Base-by-base conservation (phyloP, 2,113 vertebrate genomes). In the Gopherus flavomarginatus region DNA sequence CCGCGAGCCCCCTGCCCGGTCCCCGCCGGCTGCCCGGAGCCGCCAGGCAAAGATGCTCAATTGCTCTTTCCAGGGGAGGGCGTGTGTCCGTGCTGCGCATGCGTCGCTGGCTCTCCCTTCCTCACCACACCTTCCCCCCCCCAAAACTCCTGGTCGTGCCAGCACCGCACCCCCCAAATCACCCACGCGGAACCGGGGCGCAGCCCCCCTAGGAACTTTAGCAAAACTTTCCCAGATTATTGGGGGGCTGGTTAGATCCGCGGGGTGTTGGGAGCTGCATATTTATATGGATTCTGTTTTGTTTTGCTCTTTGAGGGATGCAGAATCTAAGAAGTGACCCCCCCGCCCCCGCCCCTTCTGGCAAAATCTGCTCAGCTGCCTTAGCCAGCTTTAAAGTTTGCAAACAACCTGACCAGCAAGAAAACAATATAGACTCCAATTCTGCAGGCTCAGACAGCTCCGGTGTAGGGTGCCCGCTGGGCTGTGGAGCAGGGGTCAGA, bases 11-110 rank as follows among this genome's bases (percentile, higher is more conserved):
- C 77, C 44, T 8, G 22, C 42, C 42, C 42, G 77, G 12, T 50
- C 49, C 49, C 49, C 8, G 78, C 44, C 35, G 12, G 47, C 44
- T 65, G 57, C 47, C 83, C 59, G 62, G 6, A 19, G 8, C 65
- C 65, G 65, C 17, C 8, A 11, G 65, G 35, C 65, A 21, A n/a
- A 19, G 65, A 72, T 69, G 65, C 69, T 69, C 65, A n/a, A 21
- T 69, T 21, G 65, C 29, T 80, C 78, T 49, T 80, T 16, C 24
- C 44, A 80, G 97, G 96, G 96, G 96, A 95, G 81, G 78, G 90
- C 69, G 79, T 56, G 86, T 53, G 90, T 52, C 89, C 78, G 83
- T 65, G 90, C 21, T 96, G 95, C 96, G 96, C 97, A 97, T 96
- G 97, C 96, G 96, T 38, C 44, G 16, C 49, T 6, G 78, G 26